These are phyloP conservation scores for Cantharis rustica DNA, from an alignment of 2,888 invertebrate species.

Conservation along the genomic window DNA sequence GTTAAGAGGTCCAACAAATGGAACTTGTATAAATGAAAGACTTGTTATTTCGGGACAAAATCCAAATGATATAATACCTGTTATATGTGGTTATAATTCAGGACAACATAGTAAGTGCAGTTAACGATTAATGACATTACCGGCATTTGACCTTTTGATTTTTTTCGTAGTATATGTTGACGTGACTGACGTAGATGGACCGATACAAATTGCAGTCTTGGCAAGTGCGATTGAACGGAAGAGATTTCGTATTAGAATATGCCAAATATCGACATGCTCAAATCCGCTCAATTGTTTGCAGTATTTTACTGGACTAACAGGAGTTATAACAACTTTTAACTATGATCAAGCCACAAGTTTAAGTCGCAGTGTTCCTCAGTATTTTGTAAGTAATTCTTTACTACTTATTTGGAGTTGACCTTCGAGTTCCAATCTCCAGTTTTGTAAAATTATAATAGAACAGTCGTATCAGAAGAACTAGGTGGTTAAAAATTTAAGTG, in stretches of 20 bases:
- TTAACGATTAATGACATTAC: background rate
- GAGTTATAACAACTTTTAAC: constrained; percentile 72
- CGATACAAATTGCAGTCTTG: constrained; percentile 69
- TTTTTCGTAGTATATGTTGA: constrained; percentile 70
- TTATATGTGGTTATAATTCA: constrained; percentile 75
- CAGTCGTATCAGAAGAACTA: no score
- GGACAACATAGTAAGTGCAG: constrained; percentile 76
- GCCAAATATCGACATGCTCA: constrained; percentile 55
- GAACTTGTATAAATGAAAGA: constrained; percentile 71
- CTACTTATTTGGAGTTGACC: background rate
- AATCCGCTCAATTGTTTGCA: constrained; percentile 65
- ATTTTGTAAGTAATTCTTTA: constrained; percentile 60
- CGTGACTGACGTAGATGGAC: constrained; percentile 66
- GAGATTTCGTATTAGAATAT: constrained; percentile 68
- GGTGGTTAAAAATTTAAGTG: no score
- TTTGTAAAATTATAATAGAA: no score
- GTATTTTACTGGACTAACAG: constrained; percentile 64
- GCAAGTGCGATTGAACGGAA: constrained; percentile 61
- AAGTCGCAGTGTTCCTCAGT: constrained; percentile 62
- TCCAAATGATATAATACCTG: constrained; percentile 69
- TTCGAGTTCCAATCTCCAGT: no score
- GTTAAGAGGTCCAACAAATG: constrained; percentile 71
- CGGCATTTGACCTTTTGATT: background rate
- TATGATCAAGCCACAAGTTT: constrained; percentile 65
- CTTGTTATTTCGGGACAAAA: constrained; percentile 75